Evolutionary conservation across 1,140 invertebrate genomes (phyloP), one percentile per base, ranked within the genome.

Genomic region (Drosophila erecta): DNA sequence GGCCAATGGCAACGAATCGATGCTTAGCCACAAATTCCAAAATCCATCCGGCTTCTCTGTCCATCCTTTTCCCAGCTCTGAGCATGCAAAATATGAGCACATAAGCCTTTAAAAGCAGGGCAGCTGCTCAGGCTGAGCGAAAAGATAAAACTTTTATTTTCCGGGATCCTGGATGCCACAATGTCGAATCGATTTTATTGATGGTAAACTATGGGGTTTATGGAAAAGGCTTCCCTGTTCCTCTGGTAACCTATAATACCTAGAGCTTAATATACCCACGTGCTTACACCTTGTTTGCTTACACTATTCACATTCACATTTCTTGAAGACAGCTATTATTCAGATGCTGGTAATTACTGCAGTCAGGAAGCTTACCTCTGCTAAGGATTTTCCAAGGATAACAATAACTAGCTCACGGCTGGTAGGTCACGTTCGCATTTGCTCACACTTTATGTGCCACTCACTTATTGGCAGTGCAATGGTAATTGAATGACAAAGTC

Each of bases 401-500:
- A 22, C 17, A 22, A 53, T 35, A 65, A 40, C 35, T 14, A 15
- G 8, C n/a, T n/a, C 27, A 4, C 14, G 41, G 14, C 27, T 50
- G 24, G 38, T 38, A 72, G 69, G 79, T 79, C 83, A 86, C 83
- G 83, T 86, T 49, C 35, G 17, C 41, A 14, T 33, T 56, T 61
- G 55, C 50, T 58, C 61, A 56, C 54, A 79, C 69, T 87, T 81
- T 64, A 59, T 61, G 53, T 56, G 49, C 57, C 47, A 56, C 72
- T 72, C 53, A 59, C 60, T 75, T 69, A 75, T 78, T 74, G 78
- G 47, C 57, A 64, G 41, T 59, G 47, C 57, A 66, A 55, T 44
- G n/a, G 49, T 41, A 87, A 86, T 86, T 87, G 70, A 83, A 83
- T 83, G 70, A 69, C 65, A 86, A 67, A 75, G 46, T 81, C 78